Percentiles rank a stretch among this genome's conserved stretches.
phyloP scores from a whole-genome alignment of 2,113 vertebrate species.

The Anser cygnoides region DNA sequence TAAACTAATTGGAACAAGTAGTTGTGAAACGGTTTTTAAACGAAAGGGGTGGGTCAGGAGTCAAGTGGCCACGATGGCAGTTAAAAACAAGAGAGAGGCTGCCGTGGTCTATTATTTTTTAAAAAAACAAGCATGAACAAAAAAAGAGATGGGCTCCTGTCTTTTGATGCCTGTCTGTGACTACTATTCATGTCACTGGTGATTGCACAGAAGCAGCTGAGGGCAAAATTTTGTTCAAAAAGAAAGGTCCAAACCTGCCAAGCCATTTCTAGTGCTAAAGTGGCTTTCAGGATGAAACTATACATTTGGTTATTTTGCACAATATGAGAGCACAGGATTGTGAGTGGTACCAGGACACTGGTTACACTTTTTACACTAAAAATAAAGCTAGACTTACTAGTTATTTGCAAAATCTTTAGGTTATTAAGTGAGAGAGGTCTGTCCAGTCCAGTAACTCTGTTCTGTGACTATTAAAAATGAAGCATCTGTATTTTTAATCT shows the following conservation, averaged over 20 bases:
- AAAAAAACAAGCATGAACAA: not conserved
- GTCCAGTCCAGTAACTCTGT: slow-evolving; percentile 20
- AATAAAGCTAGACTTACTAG: slow-evolving; percentile 22
- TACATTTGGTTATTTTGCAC: slow-evolving; percentile 40
- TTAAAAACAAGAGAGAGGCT: not conserved
- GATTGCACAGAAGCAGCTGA: not conserved
- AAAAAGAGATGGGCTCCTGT: not conserved
- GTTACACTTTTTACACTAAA: slow-evolving; percentile 25
- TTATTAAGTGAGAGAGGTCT: slow-evolving; percentile 38
- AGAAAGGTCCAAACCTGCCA: slow-evolving; percentile 26
- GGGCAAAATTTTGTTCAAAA: not conserved
- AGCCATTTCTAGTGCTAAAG: not conserved
- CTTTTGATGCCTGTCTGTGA: not conserved
- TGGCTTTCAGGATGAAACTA: slow-evolving; percentile 19
- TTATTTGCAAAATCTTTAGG: slow-evolving; percentile 3
- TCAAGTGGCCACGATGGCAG: not conserved
- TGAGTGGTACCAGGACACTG: slow-evolving; percentile 1
- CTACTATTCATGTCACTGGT: not conserved
- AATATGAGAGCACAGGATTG: not conserved
- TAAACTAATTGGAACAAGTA: not conserved
- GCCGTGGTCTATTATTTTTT: not conserved
- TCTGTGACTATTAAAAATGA: slow-evolving; percentile 39
- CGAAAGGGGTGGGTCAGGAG: not conserved
- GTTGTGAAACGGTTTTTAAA: not conserved
- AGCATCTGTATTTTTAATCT: slow-evolving; percentile 53